phyloP scores from a whole-genome alignment of 2,888 invertebrate species.

The Stomorhina lunata region DNA sequence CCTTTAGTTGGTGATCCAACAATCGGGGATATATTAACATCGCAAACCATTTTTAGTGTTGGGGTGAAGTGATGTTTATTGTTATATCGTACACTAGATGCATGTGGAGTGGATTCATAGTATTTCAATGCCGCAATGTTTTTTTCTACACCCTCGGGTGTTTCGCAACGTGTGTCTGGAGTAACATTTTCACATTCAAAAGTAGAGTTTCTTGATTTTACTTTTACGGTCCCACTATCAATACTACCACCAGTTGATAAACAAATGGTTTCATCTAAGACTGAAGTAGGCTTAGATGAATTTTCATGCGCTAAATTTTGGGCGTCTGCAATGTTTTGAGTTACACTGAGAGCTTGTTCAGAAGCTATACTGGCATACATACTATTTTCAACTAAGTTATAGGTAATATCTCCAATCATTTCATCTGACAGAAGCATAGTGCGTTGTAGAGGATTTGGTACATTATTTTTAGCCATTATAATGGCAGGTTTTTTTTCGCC shows the following conservation, averaged over 20 bases:
- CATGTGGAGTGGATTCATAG: constrained; percentile 75
- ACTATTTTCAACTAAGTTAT: constrained; percentile 76
- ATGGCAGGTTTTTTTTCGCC: background rate
- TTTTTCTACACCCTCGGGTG: constrained; percentile 73
- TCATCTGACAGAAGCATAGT: constrained; percentile 74
- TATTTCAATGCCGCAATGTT: constrained; percentile 67
- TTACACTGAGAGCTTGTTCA: constrained; percentile 52
- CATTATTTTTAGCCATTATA: background rate
- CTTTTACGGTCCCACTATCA: constrained; percentile 40
- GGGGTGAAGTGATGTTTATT: constrained; percentile 73
- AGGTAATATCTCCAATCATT: constrained; percentile 76
- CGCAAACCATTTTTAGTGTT: constrained; percentile 70
- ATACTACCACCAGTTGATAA: constrained; percentile 46
- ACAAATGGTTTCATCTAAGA: constrained; percentile 72
- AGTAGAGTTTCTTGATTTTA: constrained; percentile 68
- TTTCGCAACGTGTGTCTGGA: constrained; percentile 72
- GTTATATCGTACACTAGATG: constrained; percentile 68
- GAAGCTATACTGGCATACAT: constrained; percentile 60
- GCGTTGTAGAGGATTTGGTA: constrained; percentile 56
- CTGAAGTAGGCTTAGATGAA: constrained; percentile 67
- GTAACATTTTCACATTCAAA: constrained; percentile 67
- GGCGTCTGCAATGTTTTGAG: constrained; percentile 23
- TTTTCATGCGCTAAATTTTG: constrained; percentile 61
- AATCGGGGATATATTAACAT: constrained; percentile 77
- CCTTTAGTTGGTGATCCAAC: constrained; percentile 64